Percentiles rank a stretch among this genome's conserved stretches.
Evolutionary conservation across 53 echinoderm and acorn worm genomes (phyloP).

Genomic region (Henricia sp.): DNA sequence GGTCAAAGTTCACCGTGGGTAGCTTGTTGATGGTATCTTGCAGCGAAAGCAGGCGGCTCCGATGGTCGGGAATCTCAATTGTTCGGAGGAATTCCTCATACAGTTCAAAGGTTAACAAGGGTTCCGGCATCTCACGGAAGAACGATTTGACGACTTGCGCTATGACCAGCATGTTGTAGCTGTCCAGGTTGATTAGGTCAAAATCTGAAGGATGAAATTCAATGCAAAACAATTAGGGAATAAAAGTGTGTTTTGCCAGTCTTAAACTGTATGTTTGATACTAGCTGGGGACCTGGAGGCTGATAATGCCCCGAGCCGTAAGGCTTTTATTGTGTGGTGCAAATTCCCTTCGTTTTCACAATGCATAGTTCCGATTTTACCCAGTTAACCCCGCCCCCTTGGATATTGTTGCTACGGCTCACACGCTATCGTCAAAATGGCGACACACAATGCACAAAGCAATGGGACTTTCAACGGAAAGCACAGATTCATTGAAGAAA

Average conservation of each 20-base stretch:
- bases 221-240: not conserved
- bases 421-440: too few species aligned
- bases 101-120: slow-evolving; percentile 94
- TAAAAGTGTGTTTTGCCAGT: too few species aligned
- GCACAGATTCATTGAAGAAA: too few species aligned
- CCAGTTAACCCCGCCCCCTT: too few species aligned
- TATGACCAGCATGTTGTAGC: slow-evolving; percentile 86
- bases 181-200: slow-evolving; percentile 75
- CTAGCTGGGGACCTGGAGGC: too few species aligned
- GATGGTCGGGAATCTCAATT: slow-evolving; percentile 76
- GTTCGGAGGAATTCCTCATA: slow-evolving; percentile 96
- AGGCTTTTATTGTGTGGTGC: not conserved
- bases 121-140: slow-evolving; percentile 97
- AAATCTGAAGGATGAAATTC: slow-evolving; percentile 48
- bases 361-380: too few species aligned
- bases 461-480: too few species aligned
- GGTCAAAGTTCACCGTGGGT: slow-evolving; percentile 82
- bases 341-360: not conserved
- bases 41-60: slow-evolving; percentile 72
- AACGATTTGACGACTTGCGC: slow-evolving; percentile 96
- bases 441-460: too few species aligned
- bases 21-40: slow-evolving; percentile 93
- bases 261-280: too few species aligned
- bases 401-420: too few species aligned
- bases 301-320: too few species aligned